Evolutionary conservation across 2,113 vertebrate genomes (phyloP).

Genomic region (Stigmatopora argus): DNA sequence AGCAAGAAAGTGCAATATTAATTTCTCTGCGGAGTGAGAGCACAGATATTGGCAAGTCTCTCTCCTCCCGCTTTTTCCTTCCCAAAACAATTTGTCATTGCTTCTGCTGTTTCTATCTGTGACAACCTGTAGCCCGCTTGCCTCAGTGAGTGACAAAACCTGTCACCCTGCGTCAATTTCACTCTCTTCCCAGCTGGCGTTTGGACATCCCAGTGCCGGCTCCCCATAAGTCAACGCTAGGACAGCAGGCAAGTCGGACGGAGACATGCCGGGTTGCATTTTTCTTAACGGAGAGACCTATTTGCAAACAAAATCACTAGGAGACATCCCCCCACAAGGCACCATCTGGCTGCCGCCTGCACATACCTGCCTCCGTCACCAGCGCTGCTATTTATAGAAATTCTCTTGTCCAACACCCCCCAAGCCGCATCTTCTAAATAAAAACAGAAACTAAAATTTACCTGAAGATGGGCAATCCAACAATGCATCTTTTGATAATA

Average conservation of each 20-base stretch:
- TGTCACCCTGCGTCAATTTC: constrained; percentile 60
- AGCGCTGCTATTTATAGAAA: constrained; percentile 55
- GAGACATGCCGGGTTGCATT: constrained; percentile 44
- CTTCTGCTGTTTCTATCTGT: constrained; percentile 63
- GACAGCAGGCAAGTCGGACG: constrained; percentile 51
- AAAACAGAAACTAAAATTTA: constrained; percentile 50
- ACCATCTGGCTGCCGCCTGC: constrained; percentile 63
- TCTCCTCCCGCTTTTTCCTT: constrained; percentile 36
- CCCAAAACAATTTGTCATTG: constrained; percentile 60
- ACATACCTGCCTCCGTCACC: constrained; percentile 58
- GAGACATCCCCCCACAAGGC: constrained; percentile 62
- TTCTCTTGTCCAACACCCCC: constrained; percentile 44
- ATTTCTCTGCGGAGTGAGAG: constrained; percentile 37
- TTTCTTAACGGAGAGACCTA: constrained; percentile 47
- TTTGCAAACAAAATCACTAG: constrained; percentile 72
- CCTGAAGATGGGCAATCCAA: constrained; percentile 45
- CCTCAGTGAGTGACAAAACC: constrained; percentile 66
- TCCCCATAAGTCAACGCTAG: constrained; percentile 55
- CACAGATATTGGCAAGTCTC: constrained; percentile 44
- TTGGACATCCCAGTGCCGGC: constrained; percentile 58
- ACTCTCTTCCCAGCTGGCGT: constrained; percentile 47
- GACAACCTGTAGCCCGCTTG: constrained; percentile 60
- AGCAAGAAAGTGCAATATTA: background rate
- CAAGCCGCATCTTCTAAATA: constrained; percentile 35
- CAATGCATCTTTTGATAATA: constrained; percentile 36